A percentile compares a stretch with the other conserved stretches of the same genome.
These are phyloP conservation scores for Callyntrura sp. DNA, from an alignment of 2,888 invertebrate species.

Conservation along the genomic window DNA sequence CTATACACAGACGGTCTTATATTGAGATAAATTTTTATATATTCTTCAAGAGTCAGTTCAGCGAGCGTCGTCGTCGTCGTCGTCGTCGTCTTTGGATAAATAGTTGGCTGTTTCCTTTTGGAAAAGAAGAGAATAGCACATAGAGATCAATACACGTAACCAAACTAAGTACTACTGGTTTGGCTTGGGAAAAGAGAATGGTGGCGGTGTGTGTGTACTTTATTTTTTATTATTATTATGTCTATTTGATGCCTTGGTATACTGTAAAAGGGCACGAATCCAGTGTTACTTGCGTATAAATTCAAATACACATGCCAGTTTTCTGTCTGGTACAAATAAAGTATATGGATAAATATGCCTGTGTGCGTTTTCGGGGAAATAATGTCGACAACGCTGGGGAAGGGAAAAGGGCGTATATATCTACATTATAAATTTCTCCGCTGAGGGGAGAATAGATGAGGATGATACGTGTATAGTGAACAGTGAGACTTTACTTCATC, in stretches of 20 bases:
- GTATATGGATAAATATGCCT: constrained; percentile 41
- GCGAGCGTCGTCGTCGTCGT: constrained; percentile 14
- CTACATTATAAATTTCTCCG: constrained; percentile 70
- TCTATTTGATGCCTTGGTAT: constrained; percentile 6
- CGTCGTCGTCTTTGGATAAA: constrained; percentile 65
- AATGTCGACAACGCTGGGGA: constrained; percentile 64
- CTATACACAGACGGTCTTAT: not conserved
- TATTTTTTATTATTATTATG: constrained; percentile 67
- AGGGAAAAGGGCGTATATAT: constrained; percentile 71
- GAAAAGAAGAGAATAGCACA: constrained; percentile 30
- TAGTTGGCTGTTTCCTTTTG: constrained; percentile 70
- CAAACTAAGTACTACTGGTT: constrained; percentile 55
- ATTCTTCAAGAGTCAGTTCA: constrained; percentile 47
- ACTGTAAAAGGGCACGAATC: constrained; percentile 13
- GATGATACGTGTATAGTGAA: constrained; percentile 47
- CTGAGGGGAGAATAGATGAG: constrained; percentile 56
- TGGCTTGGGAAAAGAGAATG: constrained; percentile 20
- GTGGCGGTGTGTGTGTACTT: constrained; percentile 15
- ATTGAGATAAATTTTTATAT: not conserved
- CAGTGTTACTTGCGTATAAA: constrained; percentile 13
- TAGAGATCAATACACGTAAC: constrained; percentile 71
- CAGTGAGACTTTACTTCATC: constrained; percentile 25
- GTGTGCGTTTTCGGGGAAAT: constrained; percentile 52
- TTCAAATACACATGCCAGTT: constrained; percentile 24
- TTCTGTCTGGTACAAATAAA: constrained; percentile 46